Evolutionary conservation across 2,113 vertebrate genomes (phyloP).

Genomic region (Dipodomys merriami): DNA sequence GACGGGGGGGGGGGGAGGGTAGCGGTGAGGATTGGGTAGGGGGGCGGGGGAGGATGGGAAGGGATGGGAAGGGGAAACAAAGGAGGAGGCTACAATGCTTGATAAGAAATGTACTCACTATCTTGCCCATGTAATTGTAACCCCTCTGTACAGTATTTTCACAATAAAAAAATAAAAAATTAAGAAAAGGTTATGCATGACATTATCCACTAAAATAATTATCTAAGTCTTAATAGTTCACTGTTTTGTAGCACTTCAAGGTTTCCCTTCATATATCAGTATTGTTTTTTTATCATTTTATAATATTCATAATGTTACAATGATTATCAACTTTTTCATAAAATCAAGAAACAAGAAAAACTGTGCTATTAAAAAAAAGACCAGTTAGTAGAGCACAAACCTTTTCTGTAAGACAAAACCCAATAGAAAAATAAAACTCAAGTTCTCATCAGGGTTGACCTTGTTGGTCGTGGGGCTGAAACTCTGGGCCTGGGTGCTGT

Average conservation of each 20-base stretch:
- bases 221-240: background rate
- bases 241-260: constrained; percentile 30
- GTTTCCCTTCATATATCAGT: constrained; percentile 64
- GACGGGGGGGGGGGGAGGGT: too few species aligned
- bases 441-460: background rate
- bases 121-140: too few species aligned
- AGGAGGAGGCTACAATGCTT: too few species aligned
- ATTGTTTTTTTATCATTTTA: constrained; percentile 54
- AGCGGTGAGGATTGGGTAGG: too few species aligned
- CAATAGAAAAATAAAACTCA: constrained; percentile 38
- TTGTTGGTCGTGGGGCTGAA: too few species aligned
- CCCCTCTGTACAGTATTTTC: too few species aligned
- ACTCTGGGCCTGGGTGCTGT: too few species aligned
- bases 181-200: constrained; percentile 77
- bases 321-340: constrained; percentile 50
- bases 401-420: constrained; percentile 53
- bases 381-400: constrained; percentile 1
- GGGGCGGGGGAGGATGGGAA: too few species aligned
- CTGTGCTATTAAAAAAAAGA: background rate
- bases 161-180: too few species aligned
- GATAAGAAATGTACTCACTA: too few species aligned
- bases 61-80: too few species aligned
- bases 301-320: constrained; percentile 32
- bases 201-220: constrained; percentile 57
- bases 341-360: constrained; percentile 52